phyloP scores from a whole-genome alignment of 2,113 vertebrate genomes.

The Plestiodon gilberti region DNA sequence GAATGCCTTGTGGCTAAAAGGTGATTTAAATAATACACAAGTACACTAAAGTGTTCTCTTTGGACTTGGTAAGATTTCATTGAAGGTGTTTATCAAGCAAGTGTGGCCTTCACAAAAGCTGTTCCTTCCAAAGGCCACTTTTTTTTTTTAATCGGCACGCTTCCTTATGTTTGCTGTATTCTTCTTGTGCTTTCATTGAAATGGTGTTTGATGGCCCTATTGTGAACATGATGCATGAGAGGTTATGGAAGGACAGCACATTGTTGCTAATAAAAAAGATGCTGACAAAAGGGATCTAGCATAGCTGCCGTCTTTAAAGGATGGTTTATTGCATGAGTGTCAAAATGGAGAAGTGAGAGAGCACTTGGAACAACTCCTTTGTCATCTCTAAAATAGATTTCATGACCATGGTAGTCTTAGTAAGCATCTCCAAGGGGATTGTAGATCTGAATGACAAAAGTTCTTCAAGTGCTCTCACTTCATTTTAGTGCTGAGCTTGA shows the following conservation, averaged over 20 bases:
- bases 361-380: background rate
- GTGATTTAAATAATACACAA: background rate
- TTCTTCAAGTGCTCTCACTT: background rate
- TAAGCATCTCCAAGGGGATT: background rate
- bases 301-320: background rate
- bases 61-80: background rate
- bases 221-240: constrained; percentile 9
- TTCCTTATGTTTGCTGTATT: background rate
- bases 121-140: background rate
- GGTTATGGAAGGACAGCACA: constrained; percentile 1
- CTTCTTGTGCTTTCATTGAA: background rate
- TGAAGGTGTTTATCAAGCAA: background rate
- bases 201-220: background rate
- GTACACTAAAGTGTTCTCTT: background rate
- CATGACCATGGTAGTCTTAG: background rate
- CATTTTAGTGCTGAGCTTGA: background rate
- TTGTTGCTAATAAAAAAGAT: constrained; percentile 26
- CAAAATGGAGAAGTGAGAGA: constrained; percentile 15
- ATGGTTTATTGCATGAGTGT: constrained; percentile 4
- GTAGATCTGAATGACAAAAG: background rate
- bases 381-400: constrained; percentile 8
- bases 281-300: constrained; percentile 11
- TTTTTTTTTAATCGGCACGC: background rate
- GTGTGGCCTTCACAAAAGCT: background rate
- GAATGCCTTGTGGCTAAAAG: background rate